Percentiles rank a stretch among this genome's conserved stretches.
These are phyloP conservation scores for Epinephelus fuscoguttatus DNA, from an alignment of 2,113 vertebrate genomes.

Conservation along the genomic window DNA sequence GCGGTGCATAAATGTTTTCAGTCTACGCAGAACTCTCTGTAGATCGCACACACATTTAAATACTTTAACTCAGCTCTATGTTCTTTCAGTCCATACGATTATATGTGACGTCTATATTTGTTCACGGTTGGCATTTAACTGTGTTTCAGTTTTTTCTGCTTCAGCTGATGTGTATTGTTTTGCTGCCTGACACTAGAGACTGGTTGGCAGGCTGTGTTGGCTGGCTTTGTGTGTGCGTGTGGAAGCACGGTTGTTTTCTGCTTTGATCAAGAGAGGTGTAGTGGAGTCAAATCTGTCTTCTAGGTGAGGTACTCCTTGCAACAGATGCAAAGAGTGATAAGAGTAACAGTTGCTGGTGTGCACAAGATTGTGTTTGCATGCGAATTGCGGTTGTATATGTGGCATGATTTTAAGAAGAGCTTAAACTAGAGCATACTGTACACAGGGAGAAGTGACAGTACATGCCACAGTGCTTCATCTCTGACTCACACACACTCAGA, in stretches of 20 bases:
- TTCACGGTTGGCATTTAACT: neutral
- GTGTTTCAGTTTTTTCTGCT: neutral
- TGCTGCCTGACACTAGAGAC: conserved; percentile 5
- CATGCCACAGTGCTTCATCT: conserved; percentile 10
- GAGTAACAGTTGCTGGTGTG: neutral
- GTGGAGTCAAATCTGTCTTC: conserved; percentile 11
- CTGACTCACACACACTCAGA: neutral
- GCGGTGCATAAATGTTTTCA: conserved; percentile 16
- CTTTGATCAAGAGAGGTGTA: conserved; percentile 27
- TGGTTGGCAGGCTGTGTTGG: conserved; percentile 23
- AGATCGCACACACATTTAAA: neutral
- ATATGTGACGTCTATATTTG: neutral
- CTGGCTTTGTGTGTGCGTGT: conserved; percentile 19
- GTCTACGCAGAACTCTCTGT: conserved; percentile 13
- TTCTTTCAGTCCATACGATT: neutral
- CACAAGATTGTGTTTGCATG: neutral
- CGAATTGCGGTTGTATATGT: neutral
- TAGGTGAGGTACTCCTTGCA: neutral
- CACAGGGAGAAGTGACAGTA: neutral
- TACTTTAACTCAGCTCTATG: conserved; percentile 8
- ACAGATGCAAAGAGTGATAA: conserved; percentile 13
- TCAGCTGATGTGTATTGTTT: conserved; percentile 22
- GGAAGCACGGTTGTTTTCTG: conserved; percentile 20
- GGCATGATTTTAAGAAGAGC: neutral
- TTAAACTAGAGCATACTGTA: conserved; percentile 12